Base-by-base conservation (phyloP, 1,140 invertebrate genomes). In the Aphelenchoides besseyi region DNA sequence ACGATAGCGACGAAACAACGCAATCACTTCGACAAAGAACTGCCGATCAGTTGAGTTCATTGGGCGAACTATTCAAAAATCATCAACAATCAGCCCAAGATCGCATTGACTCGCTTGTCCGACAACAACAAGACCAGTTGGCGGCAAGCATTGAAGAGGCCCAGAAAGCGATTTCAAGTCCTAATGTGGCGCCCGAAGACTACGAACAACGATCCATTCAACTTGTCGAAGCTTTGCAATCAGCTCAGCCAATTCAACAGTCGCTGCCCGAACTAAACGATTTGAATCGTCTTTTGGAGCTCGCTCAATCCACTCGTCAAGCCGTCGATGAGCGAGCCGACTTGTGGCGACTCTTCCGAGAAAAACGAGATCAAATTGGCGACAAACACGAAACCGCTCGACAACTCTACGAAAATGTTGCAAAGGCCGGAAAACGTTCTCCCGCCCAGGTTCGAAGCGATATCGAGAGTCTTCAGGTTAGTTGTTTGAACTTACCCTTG, bases 41-140 rank as follows among this genome's bases (percentile, higher is more conserved):
- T 53, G 63, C 63, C 63, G 63, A 66, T 66, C 63, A 66, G 32
- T 53, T 66, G 63, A 33, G 28, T 23, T 23, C 16, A 23, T 3
- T 66, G 12, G 32, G 32, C 30, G 63, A 66, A 12, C 3, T 66
- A 12, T 66, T 66, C 32, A 18, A 53, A 1, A 29, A 16, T 33
- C 30, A 16, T 28, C 63, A 37, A 1, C 1, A 66, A 18, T 37
- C 63, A 32, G 16, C 30, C 0, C 9, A 53, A 26, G 63, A 66
- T 30, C 16, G 32, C 1, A 53, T 66, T 28, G 63, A 37, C 8
- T 23, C 12, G 12, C 16, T 29, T 29, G 16, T 30, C 2, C n/a
- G n/a, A 16, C n/a, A 61, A 2, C 59, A n/a, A 61, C 59, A 61
- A n/a, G 59, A 28, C 2, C n/a, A 36, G n/a, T 29, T 61, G 59